Conservation (phyloP, 1,140 invertebrate genomes). For the Drosophila jambulina region DNA sequence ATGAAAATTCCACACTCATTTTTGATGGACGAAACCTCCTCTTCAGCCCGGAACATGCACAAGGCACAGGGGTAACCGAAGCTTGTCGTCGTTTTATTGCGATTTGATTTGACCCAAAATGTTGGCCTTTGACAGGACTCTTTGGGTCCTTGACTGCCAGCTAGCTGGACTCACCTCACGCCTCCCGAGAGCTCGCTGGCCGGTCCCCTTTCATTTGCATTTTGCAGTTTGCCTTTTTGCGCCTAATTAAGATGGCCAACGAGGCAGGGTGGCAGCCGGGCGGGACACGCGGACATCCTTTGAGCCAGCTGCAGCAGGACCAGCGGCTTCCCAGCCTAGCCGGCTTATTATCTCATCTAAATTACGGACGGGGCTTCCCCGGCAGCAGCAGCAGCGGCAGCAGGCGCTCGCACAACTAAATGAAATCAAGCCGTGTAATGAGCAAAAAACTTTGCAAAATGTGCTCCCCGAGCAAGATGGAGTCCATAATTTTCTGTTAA, state of each 20-base stretch:
- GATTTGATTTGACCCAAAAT: slow-evolving; percentile 56
- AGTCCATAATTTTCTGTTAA: slow-evolving; percentile 51
- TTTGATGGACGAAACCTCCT: not conserved
- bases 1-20: not conserved
- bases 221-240: slow-evolving; percentile 53
- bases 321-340: slow-evolving; percentile 28
- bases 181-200: not conserved
- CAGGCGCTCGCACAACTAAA: slow-evolving; percentile 27
- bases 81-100: slow-evolving; percentile 23
- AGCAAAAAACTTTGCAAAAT: slow-evolving; percentile 58
- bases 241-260: slow-evolving; percentile 60
- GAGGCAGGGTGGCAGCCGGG: slow-evolving; percentile 13
- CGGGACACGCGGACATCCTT: slow-evolving; percentile 11
- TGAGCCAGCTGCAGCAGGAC: slow-evolving; percentile 17
- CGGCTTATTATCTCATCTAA: slow-evolving; percentile 66
- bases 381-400: not conserved
- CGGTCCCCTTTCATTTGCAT: slow-evolving; percentile 53
- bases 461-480: slow-evolving; percentile 27
- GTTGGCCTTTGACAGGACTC: slow-evolving; percentile 41
- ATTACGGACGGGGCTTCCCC: slow-evolving; percentile 54
- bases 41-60: not conserved
- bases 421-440: slow-evolving; percentile 70
- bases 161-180: slow-evolving; percentile 1
- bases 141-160: slow-evolving; percentile 14
- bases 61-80: not conserved